Conservation (phyloP, 2,113 vertebrate genomes). For the Carassius gibelio region DNA sequence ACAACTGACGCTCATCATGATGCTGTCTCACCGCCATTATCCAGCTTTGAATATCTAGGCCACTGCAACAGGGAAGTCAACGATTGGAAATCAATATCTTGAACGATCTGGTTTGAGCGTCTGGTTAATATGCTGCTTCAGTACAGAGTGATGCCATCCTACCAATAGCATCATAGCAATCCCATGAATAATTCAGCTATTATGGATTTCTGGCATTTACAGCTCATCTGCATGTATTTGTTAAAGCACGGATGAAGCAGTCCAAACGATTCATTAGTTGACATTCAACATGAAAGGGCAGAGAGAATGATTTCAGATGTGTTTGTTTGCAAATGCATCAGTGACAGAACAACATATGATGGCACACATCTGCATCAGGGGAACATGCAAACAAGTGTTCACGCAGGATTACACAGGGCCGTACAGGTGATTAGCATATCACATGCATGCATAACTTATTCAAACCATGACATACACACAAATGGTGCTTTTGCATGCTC, state of each 20-base stretch:
- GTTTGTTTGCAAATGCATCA: slow-evolving; percentile 23
- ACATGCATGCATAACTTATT: background rate
- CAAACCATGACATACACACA: background rate
- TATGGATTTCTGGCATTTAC: slow-evolving; percentile 42
- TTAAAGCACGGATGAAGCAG: background rate
- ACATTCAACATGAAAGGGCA: slow-evolving; percentile 23
- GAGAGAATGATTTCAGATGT: slow-evolving; percentile 15
- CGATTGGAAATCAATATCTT: slow-evolving; percentile 37
- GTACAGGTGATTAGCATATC: slow-evolving; percentile 1
- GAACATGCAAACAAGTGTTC: slow-evolving; percentile 1
- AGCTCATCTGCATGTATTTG: background rate
- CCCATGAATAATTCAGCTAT: slow-evolving; percentile 9
- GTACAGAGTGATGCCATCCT: background rate
- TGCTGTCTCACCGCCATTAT: background rate
- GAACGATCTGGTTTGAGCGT: background rate
- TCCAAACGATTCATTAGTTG: slow-evolving; percentile 21
- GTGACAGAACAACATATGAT: background rate
- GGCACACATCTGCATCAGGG: slow-evolving; percentile 8
- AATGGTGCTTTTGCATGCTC: background rate
- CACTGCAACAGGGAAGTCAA: background rate
- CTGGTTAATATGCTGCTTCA: background rate
- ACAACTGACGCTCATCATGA: background rate
- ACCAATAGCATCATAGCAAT: slow-evolving; percentile 19
- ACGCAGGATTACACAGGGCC: background rate
- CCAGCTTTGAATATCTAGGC: slow-evolving; percentile 34